Base-by-base conservation (phyloP, 2,888 invertebrate genomes). In the Orgyia antiqua region DNA sequence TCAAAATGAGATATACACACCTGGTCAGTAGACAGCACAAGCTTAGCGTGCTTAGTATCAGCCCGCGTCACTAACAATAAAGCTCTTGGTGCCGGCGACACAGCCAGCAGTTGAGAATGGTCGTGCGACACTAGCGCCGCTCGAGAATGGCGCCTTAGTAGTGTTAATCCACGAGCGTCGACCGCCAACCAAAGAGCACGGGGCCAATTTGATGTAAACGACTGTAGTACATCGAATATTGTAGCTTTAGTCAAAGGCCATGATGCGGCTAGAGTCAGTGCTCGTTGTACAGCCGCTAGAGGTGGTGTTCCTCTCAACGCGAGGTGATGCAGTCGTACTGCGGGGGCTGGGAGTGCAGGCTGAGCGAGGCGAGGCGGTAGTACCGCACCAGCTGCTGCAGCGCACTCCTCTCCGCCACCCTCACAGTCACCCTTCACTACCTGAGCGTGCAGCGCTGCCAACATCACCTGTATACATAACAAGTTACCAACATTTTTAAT, bases 221-320 rank as follows among this genome's bases (percentile, higher is more conserved):
- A 95, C 93, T 98, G 97, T 92, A 95, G 95, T 23, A 98, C 97
- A 72, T 97, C 97, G 69, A 96, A 98, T 60, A 98, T 94, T 27
- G 96, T 96, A 9, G 97, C 96, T 47, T 94, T 90, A 45, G 97
- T 95, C 31, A 98, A 88, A 15, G 96, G 96, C 97, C 97, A 98
- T 44, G 94, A 94, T 68, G 94, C 93, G 42, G 98, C 95, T 11
- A 98, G 89, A 66, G 97, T 96, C 30, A 98, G 89, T 68, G 98
- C 97, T 5, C 96, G 93, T 68, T 96, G 94, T 79, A 97, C 96
- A 11, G 97, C 95, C 66, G 95, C 94, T 5, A 92, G 90, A 0
- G 95, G 89, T 23, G 93, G 90, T 88, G 97, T 96, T 39, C 96
- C 96, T 31, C 93, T 89, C 49, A 97, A 87, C 20, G 95, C 94